These are phyloP conservation scores for Lagopus muta DNA, from an alignment of 2,113 vertebrate genomes.

Conservation along the genomic window DNA sequence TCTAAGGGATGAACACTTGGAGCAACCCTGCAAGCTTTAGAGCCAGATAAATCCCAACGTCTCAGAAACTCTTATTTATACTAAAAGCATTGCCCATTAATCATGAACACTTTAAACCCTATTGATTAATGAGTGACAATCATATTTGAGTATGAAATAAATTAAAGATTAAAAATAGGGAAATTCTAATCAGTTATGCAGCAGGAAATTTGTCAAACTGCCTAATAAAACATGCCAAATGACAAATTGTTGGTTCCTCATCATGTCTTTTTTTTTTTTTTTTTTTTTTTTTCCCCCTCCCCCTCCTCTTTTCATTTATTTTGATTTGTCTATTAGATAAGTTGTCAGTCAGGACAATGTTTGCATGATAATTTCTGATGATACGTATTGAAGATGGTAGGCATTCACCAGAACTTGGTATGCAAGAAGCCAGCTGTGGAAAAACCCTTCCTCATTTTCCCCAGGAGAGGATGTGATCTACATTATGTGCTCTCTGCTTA, in stretches of 20 bases:
- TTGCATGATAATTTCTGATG: background rate
- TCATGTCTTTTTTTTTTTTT: no score
- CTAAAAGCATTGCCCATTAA: constrained; percentile 20
- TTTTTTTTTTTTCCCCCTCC: no score
- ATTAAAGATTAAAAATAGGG: constrained; percentile 47
- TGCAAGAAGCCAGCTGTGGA: background rate
- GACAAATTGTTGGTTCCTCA: constrained; percentile 28
- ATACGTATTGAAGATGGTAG: background rate
- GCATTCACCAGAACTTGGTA: background rate
- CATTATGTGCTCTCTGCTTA: background rate
- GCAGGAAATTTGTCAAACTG: constrained; percentile 36
- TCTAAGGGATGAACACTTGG: background rate
- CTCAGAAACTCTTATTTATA: constrained; percentile 21
- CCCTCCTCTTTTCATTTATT: background rate
- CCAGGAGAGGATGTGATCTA: background rate
- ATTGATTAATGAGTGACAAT: constrained; percentile 41
- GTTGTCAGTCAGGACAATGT: background rate
- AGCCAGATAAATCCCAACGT: constrained; percentile 16
- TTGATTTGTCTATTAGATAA: background rate
- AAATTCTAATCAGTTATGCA: constrained; percentile 31
- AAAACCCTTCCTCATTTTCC: background rate
- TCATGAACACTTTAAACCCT: constrained; percentile 18
- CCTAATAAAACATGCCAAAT: constrained; percentile 14
- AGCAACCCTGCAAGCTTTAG: background rate
- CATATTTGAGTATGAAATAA: constrained; percentile 42